phyloP scores from a whole-genome alignment of 2,113 vertebrate species.

The Anguilla japonica region DNA sequence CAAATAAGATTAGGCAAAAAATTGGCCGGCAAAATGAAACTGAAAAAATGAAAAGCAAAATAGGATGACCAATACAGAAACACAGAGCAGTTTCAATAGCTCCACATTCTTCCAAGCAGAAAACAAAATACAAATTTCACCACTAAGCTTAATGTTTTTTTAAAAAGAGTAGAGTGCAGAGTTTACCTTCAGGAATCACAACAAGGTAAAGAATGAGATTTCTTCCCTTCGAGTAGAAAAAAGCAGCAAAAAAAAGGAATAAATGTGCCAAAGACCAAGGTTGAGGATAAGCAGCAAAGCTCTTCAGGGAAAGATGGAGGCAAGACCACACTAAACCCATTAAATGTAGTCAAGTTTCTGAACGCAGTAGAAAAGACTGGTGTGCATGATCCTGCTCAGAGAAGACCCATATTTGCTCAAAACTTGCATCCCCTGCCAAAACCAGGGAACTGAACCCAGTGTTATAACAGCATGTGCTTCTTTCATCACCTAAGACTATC shows the following conservation, averaged over 20 bases:
- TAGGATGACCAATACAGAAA: background rate
- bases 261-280: background rate
- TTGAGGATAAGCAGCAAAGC: background rate
- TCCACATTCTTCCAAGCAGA: background rate
- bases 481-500: background rate
- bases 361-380: background rate
- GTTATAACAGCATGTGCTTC: background rate
- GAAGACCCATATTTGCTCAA: background rate
- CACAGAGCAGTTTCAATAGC: background rate
- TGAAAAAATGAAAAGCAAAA: background rate
- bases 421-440: background rate
- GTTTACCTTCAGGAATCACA: background rate
- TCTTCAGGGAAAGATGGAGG: background rate
- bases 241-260: background rate
- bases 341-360: background rate
- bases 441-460: background rate
- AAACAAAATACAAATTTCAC: background rate
- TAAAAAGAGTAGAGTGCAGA: background rate
- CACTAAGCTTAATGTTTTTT: background rate
- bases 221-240: background rate
- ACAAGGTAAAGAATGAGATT: background rate
- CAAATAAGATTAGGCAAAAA: background rate
- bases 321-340: background rate
- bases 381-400: background rate
- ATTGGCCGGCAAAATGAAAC: background rate